Conservation (phyloP, 2,113 vertebrate species). For the Theristicus caerulescens region DNA sequence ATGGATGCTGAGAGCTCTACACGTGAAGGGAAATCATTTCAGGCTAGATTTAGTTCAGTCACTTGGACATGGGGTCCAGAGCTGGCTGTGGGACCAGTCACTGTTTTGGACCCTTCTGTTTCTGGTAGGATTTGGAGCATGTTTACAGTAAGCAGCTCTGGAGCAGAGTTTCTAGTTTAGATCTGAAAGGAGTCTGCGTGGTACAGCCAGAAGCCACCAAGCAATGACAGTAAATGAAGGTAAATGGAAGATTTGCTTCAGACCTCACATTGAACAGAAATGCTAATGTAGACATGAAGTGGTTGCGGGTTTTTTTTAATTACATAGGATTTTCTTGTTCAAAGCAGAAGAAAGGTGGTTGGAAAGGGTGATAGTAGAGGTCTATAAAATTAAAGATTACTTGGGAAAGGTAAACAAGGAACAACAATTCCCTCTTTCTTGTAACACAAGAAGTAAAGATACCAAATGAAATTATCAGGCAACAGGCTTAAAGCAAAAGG, state of each 20-base stretch:
- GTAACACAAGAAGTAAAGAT: background rate
- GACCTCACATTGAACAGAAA: background rate
- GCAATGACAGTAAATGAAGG: background rate
- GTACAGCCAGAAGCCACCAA: background rate
- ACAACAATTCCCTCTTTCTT: background rate
- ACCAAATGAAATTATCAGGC: slow-evolving; percentile 45
- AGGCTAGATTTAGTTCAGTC: background rate
- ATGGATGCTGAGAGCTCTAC: background rate
- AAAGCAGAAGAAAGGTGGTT: background rate
- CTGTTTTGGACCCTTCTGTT: background rate
- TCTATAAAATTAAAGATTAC: background rate
- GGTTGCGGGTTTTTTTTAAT: background rate
- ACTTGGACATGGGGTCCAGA: background rate
- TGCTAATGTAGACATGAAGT: background rate
- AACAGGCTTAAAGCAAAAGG: slow-evolving; percentile 47
- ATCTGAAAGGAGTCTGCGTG: background rate
- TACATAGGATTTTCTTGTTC: background rate
- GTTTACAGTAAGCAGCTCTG: background rate
- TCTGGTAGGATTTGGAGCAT: background rate
- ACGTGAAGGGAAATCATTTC: background rate
- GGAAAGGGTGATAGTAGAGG: background rate
- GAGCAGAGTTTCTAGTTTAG: background rate
- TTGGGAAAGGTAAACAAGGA: slow-evolving; percentile 4
- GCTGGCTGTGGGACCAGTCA: background rate
- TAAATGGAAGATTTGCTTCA: background rate